Percentiles rank a stretch among this genome's conserved stretches.
Evolutionary conservation across 2,888 invertebrate species (phyloP).

Genomic region (Acrobasis consociella): DNA sequence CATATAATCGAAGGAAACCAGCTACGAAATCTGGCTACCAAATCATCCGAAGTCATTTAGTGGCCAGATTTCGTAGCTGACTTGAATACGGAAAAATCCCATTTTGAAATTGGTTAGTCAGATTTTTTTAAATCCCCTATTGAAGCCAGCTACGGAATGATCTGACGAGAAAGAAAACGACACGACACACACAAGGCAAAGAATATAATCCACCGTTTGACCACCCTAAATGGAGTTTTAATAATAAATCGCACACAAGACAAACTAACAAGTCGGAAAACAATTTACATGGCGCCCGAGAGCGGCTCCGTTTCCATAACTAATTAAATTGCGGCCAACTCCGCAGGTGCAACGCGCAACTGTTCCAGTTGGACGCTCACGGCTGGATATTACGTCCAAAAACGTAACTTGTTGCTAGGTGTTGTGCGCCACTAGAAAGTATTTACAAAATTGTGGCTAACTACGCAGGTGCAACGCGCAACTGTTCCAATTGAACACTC

Average conservation of each 20-base stretch:
- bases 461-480: conserved; percentile 32
- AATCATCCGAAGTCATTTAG: too few relatives aligned
- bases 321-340: conserved; percentile 27
- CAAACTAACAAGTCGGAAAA: conserved; percentile 38
- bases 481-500: conserved; percentile 5
- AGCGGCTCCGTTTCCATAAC: conserved; percentile 26
- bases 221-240: conserved; percentile 22
- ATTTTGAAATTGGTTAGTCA: too few relatives aligned
- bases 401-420: conserved; percentile 6
- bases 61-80: too few relatives aligned
- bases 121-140: too few relatives aligned
- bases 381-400: not conserved
- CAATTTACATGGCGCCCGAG: conserved; percentile 39
- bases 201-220: not conserved
- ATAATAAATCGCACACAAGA: conserved; percentile 29
- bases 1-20: too few relatives aligned
- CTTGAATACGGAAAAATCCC: too few relatives aligned
- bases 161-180: too few relatives aligned
- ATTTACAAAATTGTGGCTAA: conserved; percentile 14
- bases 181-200: too few relatives aligned
- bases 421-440: too few relatives aligned
- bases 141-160: too few relatives aligned
- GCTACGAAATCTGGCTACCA: too few relatives aligned
- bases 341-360: conserved; percentile 32
- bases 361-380: conserved; percentile 7